Conservation (phyloP, 53 echinoderm and acorn worm genomes). For the Mesocentrotus franciscanus region DNA sequence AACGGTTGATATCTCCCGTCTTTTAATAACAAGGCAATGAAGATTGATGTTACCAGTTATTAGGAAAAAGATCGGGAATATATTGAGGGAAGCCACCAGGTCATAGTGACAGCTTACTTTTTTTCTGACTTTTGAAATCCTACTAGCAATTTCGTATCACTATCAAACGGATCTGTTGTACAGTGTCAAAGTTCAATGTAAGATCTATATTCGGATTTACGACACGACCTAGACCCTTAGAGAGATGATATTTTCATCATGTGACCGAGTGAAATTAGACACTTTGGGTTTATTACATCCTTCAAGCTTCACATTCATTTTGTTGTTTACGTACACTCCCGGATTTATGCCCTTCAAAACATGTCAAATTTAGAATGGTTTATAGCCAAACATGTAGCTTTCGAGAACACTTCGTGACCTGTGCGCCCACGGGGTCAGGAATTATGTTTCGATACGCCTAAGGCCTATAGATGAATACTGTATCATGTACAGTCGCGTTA, state of each 20-base stretch:
- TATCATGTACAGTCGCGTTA: too few relatives aligned
- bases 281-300: not conserved
- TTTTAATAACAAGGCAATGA: too few relatives aligned
- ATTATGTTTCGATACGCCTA: not conserved
- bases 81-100: too few relatives aligned
- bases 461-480: too few relatives aligned
- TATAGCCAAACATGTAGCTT: not conserved
- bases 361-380: not conserved
- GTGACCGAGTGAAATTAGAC: not conserved
- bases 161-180: too few relatives aligned
- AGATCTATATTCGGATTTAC: not conserved
- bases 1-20: too few relatives aligned
- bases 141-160: too few relatives aligned
- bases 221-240: not conserved
- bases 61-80: too few relatives aligned
- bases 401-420: not conserved
- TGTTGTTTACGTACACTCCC: not conserved
- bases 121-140: too few relatives aligned
- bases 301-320: not conserved
- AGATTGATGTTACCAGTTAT: too few relatives aligned
- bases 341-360: constrained; percentile 21
- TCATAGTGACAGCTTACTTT: too few relatives aligned
- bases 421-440: not conserved
- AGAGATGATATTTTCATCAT: not conserved
- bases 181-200: not conserved